Evolutionary conservation across 2,797 vertebrate species (phyloP).

Genomic region (Parauchenoglanis ngamensis): DNA sequence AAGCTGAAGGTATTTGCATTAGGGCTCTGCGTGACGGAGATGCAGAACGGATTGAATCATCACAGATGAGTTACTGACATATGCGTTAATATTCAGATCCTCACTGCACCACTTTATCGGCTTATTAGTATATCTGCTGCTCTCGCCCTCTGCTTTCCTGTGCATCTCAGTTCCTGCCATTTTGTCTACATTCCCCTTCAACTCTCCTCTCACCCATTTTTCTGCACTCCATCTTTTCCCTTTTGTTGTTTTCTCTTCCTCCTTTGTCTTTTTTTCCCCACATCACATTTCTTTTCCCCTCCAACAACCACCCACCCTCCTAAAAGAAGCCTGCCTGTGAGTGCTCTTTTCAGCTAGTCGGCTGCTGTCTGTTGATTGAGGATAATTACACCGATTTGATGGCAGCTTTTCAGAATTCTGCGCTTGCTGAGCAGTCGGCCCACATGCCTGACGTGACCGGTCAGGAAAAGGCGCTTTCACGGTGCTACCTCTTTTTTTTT

Average conservation of each 20-base stretch:
- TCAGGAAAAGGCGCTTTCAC: conserved; percentile 28
- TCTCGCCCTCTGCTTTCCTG: conserved; percentile 48
- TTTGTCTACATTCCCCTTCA: neutral
- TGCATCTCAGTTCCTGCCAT: conserved; percentile 12
- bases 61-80: conserved; percentile 7
- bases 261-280: conserved; percentile 18
- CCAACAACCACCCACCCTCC: conserved; percentile 2
- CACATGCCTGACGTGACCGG: conserved; percentile 14
- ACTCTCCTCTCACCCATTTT: neutral
- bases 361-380: conserved; percentile 42
- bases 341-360: conserved; percentile 32
- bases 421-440: conserved; percentile 1
- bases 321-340: conserved; percentile 12
- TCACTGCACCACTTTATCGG: conserved; percentile 20
- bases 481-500: conserved; percentile 16
- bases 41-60: neutral
- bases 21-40: neutral
- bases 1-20: conserved; percentile 30
- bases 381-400: conserved; percentile 48
- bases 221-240: neutral
- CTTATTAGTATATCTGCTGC: conserved; percentile 23
- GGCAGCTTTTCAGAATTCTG: conserved; percentile 34
- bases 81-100: conserved; percentile 20
- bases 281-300: conserved; percentile 10
- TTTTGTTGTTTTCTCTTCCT: neutral